Base-by-base conservation (phyloP, 2,113 vertebrate genomes). In the Trichomycterus rosablanca region DNA sequence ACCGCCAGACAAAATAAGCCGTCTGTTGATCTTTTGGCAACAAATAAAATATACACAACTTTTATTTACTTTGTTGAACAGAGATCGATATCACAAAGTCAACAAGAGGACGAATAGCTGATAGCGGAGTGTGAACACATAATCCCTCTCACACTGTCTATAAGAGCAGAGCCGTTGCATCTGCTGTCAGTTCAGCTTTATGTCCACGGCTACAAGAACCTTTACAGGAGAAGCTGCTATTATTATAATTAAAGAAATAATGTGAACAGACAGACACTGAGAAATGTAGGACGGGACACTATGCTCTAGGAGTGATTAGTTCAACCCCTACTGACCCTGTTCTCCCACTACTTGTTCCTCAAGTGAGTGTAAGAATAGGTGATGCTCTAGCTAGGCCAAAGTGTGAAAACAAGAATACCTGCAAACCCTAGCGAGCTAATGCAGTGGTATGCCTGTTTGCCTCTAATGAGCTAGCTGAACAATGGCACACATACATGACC, bases 291-390 rank as follows among this genome's bases (percentile, higher is more conserved):
- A 37, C 77, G 72, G 68, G 76, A 79, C 81, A 80, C 81, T 79
- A 71, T 74, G 75, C 78, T 69, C 70, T 37, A 62, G 9, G 71
- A 73, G 78, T 59, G 78, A 85, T 81, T 80, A 79, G 68, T 81
- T 81, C 81, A 75, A 78, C 66, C 67, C 45, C 40, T 22, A 11
- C 37, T n/a, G 23, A 4, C 8, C 3, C 26, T n/a, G n/a, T n/a
- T 30, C 26, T 7, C 26, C 26, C 26, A 4, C 26, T 7, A 30
- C 3, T 7, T 7, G 3, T 30, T 30, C 26, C 26, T 30, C 3
- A 30, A 71, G 30, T 23, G 50, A 34, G 45, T 45, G 70, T 77
- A 77, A 80, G 75, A 78, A 78, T 70, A 80, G 74, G 65, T 67
- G 68, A 69, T 73, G 66, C 76, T 74, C 70, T 71, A 73, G 71